Percentiles rank a stretch among this genome's conserved stretches.
phyloP scores from a whole-genome alignment of 1,140 invertebrate species.

The Prorops nasuta region DNA sequence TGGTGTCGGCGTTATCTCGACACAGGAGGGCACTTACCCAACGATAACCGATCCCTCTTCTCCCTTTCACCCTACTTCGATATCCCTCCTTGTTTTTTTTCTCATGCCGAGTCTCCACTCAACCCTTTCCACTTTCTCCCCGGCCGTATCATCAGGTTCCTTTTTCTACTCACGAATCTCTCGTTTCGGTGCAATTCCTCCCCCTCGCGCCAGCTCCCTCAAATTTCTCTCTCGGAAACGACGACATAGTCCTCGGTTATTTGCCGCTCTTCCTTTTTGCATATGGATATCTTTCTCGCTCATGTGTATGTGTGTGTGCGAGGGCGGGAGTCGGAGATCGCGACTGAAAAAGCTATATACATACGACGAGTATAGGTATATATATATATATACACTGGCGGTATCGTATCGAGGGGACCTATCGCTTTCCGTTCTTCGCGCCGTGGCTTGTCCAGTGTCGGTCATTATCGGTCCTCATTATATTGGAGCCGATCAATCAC shows the following conservation, averaged over 20 bases:
- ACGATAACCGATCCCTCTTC: not conserved
- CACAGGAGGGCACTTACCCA: conserved; percentile 51
- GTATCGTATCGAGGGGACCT: conserved; percentile 34
- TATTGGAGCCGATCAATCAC: conserved; percentile 53
- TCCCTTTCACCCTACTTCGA: conserved; percentile 1
- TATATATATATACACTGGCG: too few relatives aligned
- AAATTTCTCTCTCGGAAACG: too few relatives aligned
- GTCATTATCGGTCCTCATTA: conserved; percentile 55
- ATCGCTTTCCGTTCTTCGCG: conserved; percentile 41
- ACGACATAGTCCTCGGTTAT: too few relatives aligned
- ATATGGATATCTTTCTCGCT: too few relatives aligned
- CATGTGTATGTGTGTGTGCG: conserved; percentile 3
- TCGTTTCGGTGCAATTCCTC: too few relatives aligned
- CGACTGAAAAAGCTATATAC: too few relatives aligned
- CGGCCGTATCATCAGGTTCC: too few relatives aligned
- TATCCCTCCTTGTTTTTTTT: conserved; percentile 13
- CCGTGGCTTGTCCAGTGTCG: conserved; percentile 44
- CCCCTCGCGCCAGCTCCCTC: too few relatives aligned
- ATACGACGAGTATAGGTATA: too few relatives aligned
- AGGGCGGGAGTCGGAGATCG: conserved; percentile 7
- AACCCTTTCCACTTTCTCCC: conserved; percentile 7
- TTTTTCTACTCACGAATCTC: too few relatives aligned
- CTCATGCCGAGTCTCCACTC: not conserved
- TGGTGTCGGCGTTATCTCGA: conserved; percentile 53
- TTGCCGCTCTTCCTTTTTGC: too few relatives aligned